phyloP scores from a whole-genome alignment of 2,797 vertebrate species.

The Pseudomugil gertrudae region DNA sequence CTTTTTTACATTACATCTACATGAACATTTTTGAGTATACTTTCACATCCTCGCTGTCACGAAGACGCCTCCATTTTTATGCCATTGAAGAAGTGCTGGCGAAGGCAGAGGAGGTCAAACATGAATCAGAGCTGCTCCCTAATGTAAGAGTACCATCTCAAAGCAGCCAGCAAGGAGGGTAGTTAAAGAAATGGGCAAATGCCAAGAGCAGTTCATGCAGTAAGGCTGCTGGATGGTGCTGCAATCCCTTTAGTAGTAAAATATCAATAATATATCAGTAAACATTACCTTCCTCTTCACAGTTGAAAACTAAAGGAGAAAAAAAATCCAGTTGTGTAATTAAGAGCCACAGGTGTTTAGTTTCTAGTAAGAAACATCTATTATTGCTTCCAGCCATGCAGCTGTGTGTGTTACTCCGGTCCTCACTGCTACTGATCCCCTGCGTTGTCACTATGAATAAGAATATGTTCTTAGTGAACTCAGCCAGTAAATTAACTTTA shows the following conservation, averaged over 20 bases:
- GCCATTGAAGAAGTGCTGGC: conserved; percentile 34
- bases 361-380: conserved; percentile 43
- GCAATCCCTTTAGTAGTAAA: conserved; percentile 25
- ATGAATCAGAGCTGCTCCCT: conserved; percentile 65
- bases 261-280: conserved; percentile 41
- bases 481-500: conserved; percentile 71
- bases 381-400: conserved; percentile 47
- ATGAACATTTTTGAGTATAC: conserved; percentile 46
- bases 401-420: conserved; percentile 34
- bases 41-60: conserved; percentile 35
- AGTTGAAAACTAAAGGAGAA: conserved; percentile 19
- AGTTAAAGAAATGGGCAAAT: conserved; percentile 58
- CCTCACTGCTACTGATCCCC: conserved; percentile 53
- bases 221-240: conserved; percentile 24
- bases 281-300: conserved; percentile 26
- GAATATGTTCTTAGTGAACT: conserved; percentile 70
- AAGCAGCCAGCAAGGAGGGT: conserved; percentile 52
- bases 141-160: conserved; percentile 67
- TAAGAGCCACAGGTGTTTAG: conserved; percentile 64
- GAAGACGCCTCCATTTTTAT: conserved; percentile 55
- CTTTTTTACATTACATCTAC: conserved; percentile 47
- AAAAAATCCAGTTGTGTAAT: conserved; percentile 41
- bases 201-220: conserved; percentile 40
- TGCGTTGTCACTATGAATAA: conserved; percentile 57
- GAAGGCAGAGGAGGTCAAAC: conserved; percentile 64